phyloP scores from a whole-genome alignment of 2,113 vertebrate genomes.

The Aegotheles bennettii region DNA sequence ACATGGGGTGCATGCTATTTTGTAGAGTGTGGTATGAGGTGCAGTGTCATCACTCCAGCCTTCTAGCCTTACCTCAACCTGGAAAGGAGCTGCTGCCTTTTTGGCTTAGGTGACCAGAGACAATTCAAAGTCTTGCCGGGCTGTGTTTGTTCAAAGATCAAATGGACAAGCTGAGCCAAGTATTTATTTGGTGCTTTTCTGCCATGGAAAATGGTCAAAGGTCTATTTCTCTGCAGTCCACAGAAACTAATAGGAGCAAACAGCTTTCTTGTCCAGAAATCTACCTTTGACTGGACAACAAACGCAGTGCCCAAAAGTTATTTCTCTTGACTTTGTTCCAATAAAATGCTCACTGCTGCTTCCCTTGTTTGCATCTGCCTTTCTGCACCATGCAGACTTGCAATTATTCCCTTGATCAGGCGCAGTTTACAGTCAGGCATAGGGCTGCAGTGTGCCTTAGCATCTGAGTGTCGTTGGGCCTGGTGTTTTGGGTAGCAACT shows the following conservation, averaged over 20 bases:
- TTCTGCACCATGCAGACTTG: not conserved
- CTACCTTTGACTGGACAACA: not conserved
- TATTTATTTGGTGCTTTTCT: not conserved
- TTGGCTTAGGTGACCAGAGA: not conserved
- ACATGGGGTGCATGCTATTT: accelerated
- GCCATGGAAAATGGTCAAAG: not conserved
- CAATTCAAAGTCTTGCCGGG: not conserved
- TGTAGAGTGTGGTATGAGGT: accelerated
- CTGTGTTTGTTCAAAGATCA: not conserved
- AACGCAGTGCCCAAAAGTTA: not conserved
- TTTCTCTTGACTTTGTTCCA: not conserved
- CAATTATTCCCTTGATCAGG: accelerated
- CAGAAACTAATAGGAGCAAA: not conserved
- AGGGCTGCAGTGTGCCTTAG: not conserved
- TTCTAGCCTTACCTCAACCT: not conserved
- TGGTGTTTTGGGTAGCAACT: not conserved
- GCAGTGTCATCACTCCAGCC: accelerated
- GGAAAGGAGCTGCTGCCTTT: not conserved
- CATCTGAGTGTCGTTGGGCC: not conserved
- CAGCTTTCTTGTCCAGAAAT: not conserved
- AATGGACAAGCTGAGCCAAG: not conserved
- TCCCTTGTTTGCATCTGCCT: not conserved
- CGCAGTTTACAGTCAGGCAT: not conserved
- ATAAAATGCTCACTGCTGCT: not conserved
- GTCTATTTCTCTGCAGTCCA: not conserved